Base-by-base conservation (phyloP, 2,888 invertebrate genomes). In the Lomographa bimaculata region DNA sequence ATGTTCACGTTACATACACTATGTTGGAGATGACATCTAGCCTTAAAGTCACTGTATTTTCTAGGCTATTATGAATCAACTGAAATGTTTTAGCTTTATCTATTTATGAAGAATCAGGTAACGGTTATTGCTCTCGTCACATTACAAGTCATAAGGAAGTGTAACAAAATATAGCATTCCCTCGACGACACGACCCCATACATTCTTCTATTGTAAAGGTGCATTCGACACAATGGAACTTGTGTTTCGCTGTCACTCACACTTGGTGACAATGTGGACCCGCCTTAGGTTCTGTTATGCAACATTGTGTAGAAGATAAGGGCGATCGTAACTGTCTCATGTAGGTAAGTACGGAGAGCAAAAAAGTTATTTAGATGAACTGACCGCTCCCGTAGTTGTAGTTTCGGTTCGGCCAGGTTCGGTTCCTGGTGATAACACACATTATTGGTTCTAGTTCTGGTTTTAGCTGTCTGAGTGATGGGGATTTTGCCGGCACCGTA, bases 181-280 rank as follows among this genome's bases (percentile, higher is more conserved):
- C 9, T 8, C 11, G 18, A 18, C 32, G 24, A 28, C 9, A 7
- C 10, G 9, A 28, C 34, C 34, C 19, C 8, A 19, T 6, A 19
- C 6, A 11, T 32, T 10, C 12, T 25, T 25, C 5, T 18, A n/a
- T 14, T 20, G 20, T 35, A 42, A 41, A 32, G 23, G 42, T 17
- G 30, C 32, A 5, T 36, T n/a, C 21, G 7, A 12, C 37, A 53
- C 46, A 76, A 78, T 75, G 54, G 51, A 52, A 46, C 53, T 63
- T 60, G 71, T 75, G 78, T 71, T 68, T 69, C 52, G 60, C 71
- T 70, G 82, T 81, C 82, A 81, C 69, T 82, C 82, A 79, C 64
- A 55, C 50, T 63, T 62, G 52, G 54, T 43, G 50, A 79, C 77
- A 79, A 73, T 68, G 56, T 67, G 55, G n/a, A 77, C 73, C 77